phyloP scores from a whole-genome alignment of 2,888 invertebrate genomes.

The Pantelozetes paolii region DNA sequence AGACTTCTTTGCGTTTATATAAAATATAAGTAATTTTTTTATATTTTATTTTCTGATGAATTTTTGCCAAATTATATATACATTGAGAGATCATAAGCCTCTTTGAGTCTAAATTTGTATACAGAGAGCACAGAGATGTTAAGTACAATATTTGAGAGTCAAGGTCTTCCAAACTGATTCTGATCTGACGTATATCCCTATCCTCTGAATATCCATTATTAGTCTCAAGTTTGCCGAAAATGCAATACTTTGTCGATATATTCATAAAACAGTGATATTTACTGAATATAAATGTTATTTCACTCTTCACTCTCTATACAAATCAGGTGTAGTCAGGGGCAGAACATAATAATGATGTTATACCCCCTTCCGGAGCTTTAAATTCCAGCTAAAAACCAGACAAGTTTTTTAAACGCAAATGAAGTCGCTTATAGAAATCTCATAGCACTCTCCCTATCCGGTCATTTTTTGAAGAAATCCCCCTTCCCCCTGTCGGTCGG shows the following conservation, averaged over 20 bases:
- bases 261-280: not conserved
- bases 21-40: not conserved
- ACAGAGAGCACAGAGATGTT: not conserved
- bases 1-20: not conserved
- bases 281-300: not conserved
- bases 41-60: constrained; percentile 13
- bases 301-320: not conserved
- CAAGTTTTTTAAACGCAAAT: too few relatives aligned
- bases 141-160: constrained; percentile 30
- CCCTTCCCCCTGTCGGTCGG: too few relatives aligned
- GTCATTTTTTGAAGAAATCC: too few relatives aligned
- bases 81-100: constrained; percentile 28
- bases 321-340: too few relatives aligned
- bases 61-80: constrained; percentile 25
- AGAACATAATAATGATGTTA: not conserved
- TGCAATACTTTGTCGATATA: not conserved
- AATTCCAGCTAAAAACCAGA: too few relatives aligned
- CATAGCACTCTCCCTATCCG: too few relatives aligned
- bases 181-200: constrained; percentile 15
- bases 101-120: constrained; percentile 21
- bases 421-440: too few relatives aligned
- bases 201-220: not conserved
- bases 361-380: too few relatives aligned
- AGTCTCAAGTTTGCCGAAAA: not conserved
- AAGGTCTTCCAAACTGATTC: constrained; percentile 19